phyloP scores from a whole-genome alignment of 2,113 vertebrate species.

The Tetraodon nigroviridis region DNA sequence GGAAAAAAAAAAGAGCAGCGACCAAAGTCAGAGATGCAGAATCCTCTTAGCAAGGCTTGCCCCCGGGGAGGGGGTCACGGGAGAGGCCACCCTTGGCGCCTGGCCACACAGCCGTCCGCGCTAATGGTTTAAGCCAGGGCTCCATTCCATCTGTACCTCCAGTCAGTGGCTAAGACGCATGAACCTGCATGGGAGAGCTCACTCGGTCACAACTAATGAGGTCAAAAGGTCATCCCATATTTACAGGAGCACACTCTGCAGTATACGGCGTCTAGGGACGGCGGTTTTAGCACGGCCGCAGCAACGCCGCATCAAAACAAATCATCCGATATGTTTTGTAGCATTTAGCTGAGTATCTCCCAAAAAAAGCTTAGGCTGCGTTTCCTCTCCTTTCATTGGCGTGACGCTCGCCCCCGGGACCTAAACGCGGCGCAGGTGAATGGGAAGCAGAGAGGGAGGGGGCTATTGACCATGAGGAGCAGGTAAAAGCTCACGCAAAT shows the following conservation, averaged over 20 bases:
- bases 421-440: constrained; percentile 14
- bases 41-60: constrained; percentile 54
- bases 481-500: constrained; percentile 56
- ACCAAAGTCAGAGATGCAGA: constrained; percentile 36
- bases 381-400: constrained; percentile 17
- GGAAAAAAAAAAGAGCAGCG: constrained; percentile 55
- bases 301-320: constrained; percentile 29
- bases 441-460: neutral
- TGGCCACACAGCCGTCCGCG: constrained; percentile 42
- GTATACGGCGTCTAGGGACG: constrained; percentile 47
- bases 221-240: constrained; percentile 73
- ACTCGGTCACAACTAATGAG: constrained; percentile 69
- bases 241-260: constrained; percentile 55
- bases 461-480: constrained; percentile 31
- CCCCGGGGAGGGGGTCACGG: constrained; percentile 53
- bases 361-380: constrained; percentile 40
- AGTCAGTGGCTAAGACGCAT: constrained; percentile 59
- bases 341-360: constrained; percentile 32
- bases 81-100: constrained; percentile 43
- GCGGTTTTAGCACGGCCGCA: constrained; percentile 35
- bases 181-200: constrained; percentile 52
- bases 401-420: constrained; percentile 31
- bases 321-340: constrained; percentile 48
- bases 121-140: constrained; percentile 41
- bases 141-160: constrained; percentile 34